Evolutionary conservation across 2,113 vertebrate species (phyloP).

Genomic region (Symphodus melops): DNA sequence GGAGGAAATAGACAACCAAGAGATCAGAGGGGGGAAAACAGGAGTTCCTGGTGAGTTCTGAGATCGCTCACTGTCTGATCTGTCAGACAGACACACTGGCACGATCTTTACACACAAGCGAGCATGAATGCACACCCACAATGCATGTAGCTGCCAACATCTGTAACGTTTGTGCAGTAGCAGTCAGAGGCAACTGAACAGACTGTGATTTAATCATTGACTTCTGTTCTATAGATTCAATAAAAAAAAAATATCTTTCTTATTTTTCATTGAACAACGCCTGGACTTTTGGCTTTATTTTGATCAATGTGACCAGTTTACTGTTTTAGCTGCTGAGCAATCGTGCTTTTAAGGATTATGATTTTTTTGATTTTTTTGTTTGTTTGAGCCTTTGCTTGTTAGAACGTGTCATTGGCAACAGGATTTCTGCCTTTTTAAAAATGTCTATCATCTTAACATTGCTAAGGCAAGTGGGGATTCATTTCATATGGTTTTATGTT

Average conservation of each 20-base stretch:
- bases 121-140: background rate
- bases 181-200: background rate
- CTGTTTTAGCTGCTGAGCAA: too few species aligned
- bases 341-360: too few species aligned
- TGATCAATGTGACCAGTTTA: too few species aligned
- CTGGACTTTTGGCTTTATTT: too few species aligned
- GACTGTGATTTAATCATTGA: background rate
- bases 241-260: background rate
- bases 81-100: background rate
- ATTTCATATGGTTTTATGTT: too few species aligned
- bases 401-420: too few species aligned
- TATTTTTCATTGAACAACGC: background rate
- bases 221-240: background rate
- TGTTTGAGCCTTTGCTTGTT: too few species aligned
- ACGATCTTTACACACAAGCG: background rate
- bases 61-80: background rate
- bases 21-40: background rate
- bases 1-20: background rate
- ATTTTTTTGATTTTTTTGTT: too few species aligned
- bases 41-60: background rate
- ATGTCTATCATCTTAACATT: too few species aligned
- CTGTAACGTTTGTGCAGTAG: background rate
- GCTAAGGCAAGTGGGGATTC: too few species aligned
- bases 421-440: too few species aligned
- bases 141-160: background rate